Conservation (phyloP, 2,797 vertebrate genomes). For the Hipposideros larvatus region DNA sequence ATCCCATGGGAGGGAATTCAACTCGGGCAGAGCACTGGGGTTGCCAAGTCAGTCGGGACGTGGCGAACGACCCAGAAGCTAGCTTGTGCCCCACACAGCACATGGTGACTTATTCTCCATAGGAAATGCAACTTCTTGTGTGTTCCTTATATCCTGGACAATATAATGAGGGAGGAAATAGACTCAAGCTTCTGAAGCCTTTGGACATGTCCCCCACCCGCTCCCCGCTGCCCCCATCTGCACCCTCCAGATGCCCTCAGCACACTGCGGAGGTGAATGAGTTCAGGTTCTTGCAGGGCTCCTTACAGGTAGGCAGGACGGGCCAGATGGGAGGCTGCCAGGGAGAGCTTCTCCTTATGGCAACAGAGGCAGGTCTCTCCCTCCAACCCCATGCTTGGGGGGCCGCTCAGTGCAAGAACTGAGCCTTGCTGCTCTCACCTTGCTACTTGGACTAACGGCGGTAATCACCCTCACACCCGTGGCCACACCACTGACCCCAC, state of each 20-base stretch:
- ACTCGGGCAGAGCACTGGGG: not conserved
- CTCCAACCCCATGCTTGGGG: not conserved
- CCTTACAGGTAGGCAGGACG: not conserved
- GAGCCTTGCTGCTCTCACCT: not conserved
- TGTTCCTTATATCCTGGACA: not conserved
- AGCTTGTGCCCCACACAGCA: not conserved
- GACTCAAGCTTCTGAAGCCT: not conserved
- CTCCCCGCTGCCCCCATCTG: not conserved
- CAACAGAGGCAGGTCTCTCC: not conserved
- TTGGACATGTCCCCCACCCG: not conserved
- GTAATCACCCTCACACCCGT: too few species aligned
- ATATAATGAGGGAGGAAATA: not conserved
- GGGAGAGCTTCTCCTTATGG: not conserved
- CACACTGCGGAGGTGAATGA: not conserved
- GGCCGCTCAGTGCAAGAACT: not conserved
- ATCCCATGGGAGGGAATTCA: not conserved
- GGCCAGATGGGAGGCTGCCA: not conserved
- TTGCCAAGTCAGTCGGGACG: not conserved
- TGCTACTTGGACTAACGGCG: not conserved
- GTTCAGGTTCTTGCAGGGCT: not conserved
- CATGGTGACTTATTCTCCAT: not conserved
- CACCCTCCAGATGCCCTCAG: not conserved
- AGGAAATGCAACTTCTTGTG: too few species aligned
- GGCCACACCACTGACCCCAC: not conserved
- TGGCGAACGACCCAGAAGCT: not conserved